phyloP scores from a whole-genome alignment of 2,888 invertebrate species.

The Synergus gifuensis region DNA sequence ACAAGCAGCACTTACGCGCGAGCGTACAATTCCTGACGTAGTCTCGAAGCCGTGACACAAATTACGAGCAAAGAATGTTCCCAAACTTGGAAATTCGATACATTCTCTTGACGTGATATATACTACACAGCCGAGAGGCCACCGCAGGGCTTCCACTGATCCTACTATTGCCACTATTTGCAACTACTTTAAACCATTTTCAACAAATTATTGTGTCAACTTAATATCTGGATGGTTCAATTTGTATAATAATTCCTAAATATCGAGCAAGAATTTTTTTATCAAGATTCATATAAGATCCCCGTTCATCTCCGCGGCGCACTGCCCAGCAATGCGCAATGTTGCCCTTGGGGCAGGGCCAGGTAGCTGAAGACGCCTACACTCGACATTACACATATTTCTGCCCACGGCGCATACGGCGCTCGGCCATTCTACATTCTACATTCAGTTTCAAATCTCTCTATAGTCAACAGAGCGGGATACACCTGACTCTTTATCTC shows the following conservation, averaged over 20 bases:
- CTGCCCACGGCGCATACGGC: slow-evolving; percentile 56
- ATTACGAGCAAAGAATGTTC: slow-evolving; percentile 69
- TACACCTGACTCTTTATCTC: slow-evolving; percentile 46
- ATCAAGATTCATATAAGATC: no score
- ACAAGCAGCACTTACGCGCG: not conserved
- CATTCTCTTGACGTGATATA: slow-evolving; percentile 70
- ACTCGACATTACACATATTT: slow-evolving; percentile 52
- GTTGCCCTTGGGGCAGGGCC: slow-evolving; percentile 66
- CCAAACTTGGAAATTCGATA: slow-evolving; percentile 74
- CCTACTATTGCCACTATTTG: no score
- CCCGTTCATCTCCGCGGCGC: no score
- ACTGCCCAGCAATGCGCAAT: slow-evolving; percentile 51
- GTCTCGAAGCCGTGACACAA: slow-evolving; percentile 68
- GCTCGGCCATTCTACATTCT: no score
- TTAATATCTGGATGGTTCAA: no score
- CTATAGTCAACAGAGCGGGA: no score
- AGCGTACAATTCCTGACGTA: slow-evolving; percentile 48
- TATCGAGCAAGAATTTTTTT: no score
- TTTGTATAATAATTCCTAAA: no score
- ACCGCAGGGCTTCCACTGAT: not conserved
- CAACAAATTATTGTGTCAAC: no score
- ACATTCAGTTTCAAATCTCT: no score
- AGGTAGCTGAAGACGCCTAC: slow-evolving; percentile 64
- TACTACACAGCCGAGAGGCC: slow-evolving; percentile 52
- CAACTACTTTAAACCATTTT: no score